Percentiles rank a stretch among this genome's conserved stretches.
These are phyloP conservation scores for Motacilla tschutschensis DNA, from an alignment of 2,113 vertebrate species.

Conservation along the genomic window DNA sequence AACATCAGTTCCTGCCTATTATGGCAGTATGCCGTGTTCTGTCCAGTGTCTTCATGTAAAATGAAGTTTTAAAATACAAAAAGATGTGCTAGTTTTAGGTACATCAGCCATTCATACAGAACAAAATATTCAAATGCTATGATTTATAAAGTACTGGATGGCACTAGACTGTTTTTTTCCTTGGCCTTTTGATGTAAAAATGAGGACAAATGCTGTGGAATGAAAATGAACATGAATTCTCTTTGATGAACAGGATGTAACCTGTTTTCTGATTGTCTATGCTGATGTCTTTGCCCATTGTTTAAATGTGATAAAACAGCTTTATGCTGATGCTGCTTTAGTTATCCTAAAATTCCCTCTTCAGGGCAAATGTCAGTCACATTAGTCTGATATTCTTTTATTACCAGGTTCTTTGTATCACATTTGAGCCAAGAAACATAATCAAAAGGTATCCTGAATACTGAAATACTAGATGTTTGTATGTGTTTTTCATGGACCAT, in stretches of 20 bases:
- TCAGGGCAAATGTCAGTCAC: neutral
- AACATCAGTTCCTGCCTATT: neutral
- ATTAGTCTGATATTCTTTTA: neutral
- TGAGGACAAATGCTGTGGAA: neutral
- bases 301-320: neutral
- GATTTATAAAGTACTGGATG: conserved; percentile 6
- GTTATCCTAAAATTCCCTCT: neutral
- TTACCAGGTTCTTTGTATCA: neutral
- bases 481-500: neutral
- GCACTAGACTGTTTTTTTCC: neutral
- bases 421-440: neutral
- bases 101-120: neutral
- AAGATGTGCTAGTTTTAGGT: neutral
- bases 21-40: neutral
- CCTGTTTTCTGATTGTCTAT: neutral
- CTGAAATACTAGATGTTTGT: neutral
- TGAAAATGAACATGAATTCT: neutral
- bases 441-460: neutral
- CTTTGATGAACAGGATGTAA: neutral
- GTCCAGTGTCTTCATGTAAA: neutral
- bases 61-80: conserved; percentile 7
- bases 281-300: neutral
- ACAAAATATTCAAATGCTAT: neutral
- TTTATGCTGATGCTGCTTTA: neutral
- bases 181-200: neutral